Base-by-base conservation (phyloP, 1,140 invertebrate genomes). In the Megathymus violae region DNA sequence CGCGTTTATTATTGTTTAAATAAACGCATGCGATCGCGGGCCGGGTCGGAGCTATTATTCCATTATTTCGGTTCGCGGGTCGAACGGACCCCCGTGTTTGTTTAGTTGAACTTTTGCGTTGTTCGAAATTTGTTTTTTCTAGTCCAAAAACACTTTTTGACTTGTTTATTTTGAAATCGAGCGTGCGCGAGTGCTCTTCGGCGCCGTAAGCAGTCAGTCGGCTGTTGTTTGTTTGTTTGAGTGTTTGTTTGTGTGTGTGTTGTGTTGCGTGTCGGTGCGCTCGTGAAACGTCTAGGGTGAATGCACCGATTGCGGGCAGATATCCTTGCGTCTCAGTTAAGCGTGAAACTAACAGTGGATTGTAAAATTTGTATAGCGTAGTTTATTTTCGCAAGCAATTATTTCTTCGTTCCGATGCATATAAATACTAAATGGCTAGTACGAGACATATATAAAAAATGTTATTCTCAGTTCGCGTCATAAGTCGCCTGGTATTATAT, bases 151-250 rank as follows among this genome's bases (percentile, higher is more conserved):
- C 75, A 80, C 70, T 78, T 73, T 70, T 80, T 74, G 69, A 71
- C 19, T 64, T 85, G 81, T 83, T 87, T 87, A 77, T 85, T 88
- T 85, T 83, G 58, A 80, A 82, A 81, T 74, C 61, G 74, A 65
- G 77, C 80, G 77, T 80, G 77, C 75, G 71, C 76, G 76, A 80
- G 82, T 79, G 80, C 78, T 69, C 79, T 82, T 69, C 54, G 67
- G 66, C 36, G 59, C n/a, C n/a, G 62, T 77, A 78, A 81, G 77
- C 76, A 81, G 56, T n/a, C n/a, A n/a, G n/a, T n/a, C n/a, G n/a
- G n/a, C n/a, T 63, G 51, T 44, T 72, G 75, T 73, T 71, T 80
- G 69, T 77, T 72, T 78, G 75, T 80, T n/a, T n/a, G n/a, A n/a
- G n/a, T n/a, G n/a, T n/a, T n/a, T n/a, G n/a, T n/a, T n/a, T n/a